Percentiles rank a stretch among this genome's conserved stretches.
These are phyloP conservation scores for Myotis davidii DNA, from an alignment of 2,113 vertebrate genomes.

Conservation along the genomic window DNA sequence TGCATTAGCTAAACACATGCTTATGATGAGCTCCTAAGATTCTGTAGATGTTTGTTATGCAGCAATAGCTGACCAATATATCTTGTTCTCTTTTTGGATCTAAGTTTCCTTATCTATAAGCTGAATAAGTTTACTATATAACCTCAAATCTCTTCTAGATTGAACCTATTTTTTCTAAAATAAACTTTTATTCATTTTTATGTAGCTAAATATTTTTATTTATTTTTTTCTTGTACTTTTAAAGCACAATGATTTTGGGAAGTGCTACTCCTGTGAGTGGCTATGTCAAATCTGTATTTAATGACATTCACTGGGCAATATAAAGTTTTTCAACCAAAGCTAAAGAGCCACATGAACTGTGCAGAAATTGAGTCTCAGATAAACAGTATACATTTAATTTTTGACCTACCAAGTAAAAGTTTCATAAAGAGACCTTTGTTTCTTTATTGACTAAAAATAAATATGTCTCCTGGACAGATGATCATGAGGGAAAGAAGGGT, in stretches of 20 bases:
- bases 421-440: background rate
- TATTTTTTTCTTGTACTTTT: background rate
- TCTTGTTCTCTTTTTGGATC: background rate
- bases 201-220: background rate
- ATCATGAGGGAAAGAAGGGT: background rate
- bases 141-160: conserved; percentile 38
- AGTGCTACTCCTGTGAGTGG: background rate
- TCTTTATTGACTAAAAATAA: conserved; percentile 35
- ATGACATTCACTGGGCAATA: background rate
- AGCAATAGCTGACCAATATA: conserved; percentile 6
- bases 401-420: conserved; percentile 32
- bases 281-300: background rate
- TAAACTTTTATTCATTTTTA: conserved; percentile 10
- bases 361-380: background rate
- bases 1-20: background rate
- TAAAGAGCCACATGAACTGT: conserved; percentile 45
- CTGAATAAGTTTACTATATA: background rate
- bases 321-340: background rate
- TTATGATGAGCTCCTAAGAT: background rate
- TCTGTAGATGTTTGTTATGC: background rate
- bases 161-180: background rate
- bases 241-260: conserved; percentile 28
- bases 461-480: background rate
- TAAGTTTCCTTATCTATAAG: conserved; percentile 27
- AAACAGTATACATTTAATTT: conserved; percentile 41